These are phyloP conservation scores for Cairina moschata DNA, from an alignment of 2,113 vertebrate species.

Conservation along the genomic window DNA sequence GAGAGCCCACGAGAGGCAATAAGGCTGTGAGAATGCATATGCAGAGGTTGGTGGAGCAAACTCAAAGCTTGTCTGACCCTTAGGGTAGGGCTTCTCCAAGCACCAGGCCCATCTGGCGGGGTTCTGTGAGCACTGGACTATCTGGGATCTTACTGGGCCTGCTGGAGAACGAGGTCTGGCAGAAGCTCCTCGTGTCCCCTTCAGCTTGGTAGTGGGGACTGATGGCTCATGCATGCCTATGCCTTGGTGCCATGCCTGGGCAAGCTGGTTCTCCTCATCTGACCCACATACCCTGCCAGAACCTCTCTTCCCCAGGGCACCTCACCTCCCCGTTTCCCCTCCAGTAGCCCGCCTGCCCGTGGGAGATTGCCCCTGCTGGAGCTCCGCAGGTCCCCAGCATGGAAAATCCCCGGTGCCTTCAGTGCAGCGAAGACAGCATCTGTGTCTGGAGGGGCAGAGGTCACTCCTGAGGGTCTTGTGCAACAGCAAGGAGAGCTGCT, in stretches of 20 bases:
- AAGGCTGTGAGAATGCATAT: background rate
- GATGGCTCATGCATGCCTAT: rapidly evolving
- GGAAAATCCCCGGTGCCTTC: constrained; percentile 33
- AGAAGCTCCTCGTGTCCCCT: background rate
- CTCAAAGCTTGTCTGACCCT: background rate
- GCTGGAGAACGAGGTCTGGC: background rate
- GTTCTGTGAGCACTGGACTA: background rate
- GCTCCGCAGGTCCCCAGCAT: background rate
- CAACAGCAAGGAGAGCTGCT: constrained; percentile 33
- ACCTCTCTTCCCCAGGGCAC: background rate
- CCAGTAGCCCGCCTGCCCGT: background rate
- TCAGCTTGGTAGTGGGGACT: background rate
- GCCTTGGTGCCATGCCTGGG: background rate
- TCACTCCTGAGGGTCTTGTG: constrained; percentile 30
- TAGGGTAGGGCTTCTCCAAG: background rate
- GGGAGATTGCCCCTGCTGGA: background rate
- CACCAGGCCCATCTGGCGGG: rapidly evolving
- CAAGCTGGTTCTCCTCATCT: background rate
- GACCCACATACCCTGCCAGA: background rate
- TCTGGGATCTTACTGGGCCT: background rate
- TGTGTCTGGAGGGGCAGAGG: constrained; percentile 37
- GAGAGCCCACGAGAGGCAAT: background rate
- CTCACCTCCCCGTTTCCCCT: background rate
- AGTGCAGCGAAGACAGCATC: background rate
- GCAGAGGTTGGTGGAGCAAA: background rate